These are phyloP conservation scores for Apamea anceps DNA, from an alignment of 2,888 invertebrate genomes.

Conservation along the genomic window DNA sequence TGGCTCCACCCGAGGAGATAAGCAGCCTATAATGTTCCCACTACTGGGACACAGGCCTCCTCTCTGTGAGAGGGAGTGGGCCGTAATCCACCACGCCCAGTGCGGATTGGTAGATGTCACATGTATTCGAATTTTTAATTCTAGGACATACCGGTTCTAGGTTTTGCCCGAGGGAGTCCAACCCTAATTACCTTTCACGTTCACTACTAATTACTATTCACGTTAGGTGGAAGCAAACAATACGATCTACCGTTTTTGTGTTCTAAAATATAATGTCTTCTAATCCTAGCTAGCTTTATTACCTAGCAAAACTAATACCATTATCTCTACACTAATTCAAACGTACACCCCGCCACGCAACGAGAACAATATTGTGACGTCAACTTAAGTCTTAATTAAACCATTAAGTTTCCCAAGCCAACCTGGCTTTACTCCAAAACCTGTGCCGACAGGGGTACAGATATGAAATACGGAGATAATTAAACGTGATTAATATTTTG, in stretches of 20 bases:
- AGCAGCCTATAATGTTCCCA: neutral
- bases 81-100: neutral
- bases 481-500: conserved; percentile 64
- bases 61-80: neutral
- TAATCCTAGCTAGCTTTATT: neutral
- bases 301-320: conserved; percentile 11
- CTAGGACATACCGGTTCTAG: too few species aligned
- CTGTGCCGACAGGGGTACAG: conserved; percentile 76
- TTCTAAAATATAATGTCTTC: neutral
- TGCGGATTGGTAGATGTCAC: too few species aligned
- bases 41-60: too few species aligned
- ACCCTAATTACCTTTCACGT: neutral
- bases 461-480: conserved; percentile 73
- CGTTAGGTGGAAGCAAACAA: neutral
- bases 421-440: conserved; percentile 83
- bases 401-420: conserved; percentile 78
- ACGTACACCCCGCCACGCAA: conserved; percentile 57
- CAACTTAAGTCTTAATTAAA: conserved; percentile 78
- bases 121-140: too few species aligned
- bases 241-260: neutral
- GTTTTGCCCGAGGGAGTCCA: neutral
- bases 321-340: conserved; percentile 48
- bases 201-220: neutral
- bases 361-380: conserved; percentile 73
- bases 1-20: neutral